Evolutionary conservation across 23 tunicate genomes (phyloP).

Genomic region (Trididemnum miniatum): DNA sequence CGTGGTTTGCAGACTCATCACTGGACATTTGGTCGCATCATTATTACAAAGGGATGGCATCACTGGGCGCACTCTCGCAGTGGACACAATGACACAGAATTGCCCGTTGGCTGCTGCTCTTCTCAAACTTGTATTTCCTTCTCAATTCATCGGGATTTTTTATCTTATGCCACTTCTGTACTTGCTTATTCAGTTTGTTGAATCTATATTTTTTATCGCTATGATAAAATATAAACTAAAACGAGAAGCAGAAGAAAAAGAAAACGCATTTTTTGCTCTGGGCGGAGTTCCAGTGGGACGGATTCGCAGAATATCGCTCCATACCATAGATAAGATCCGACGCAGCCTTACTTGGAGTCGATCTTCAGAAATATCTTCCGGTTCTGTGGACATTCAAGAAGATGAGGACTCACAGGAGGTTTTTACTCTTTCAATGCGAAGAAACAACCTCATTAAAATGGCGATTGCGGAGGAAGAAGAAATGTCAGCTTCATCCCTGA

Average conservation of each 20-base stretch:
- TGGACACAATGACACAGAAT: slow-evolving; percentile 57
- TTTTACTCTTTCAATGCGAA: background rate
- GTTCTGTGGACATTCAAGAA: background rate
- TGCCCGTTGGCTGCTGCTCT: slow-evolving; percentile 51
- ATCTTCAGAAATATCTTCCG: background rate
- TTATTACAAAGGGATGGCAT: slow-evolving; percentile 1
- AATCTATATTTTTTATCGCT: slow-evolving; percentile 38
- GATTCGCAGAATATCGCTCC: slow-evolving; percentile 43
- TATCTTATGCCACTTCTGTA: slow-evolving; percentile 50
- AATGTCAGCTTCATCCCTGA: background rate
- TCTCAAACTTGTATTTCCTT: slow-evolving; percentile 43
- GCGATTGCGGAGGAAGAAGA: slow-evolving; percentile 28
- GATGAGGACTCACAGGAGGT: background rate
- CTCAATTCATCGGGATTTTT: slow-evolving; percentile 43
- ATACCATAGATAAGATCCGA: slow-evolving; percentile 42
- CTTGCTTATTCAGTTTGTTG: slow-evolving; percentile 41
- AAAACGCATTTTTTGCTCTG: slow-evolving; percentile 4
- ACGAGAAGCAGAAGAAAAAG: slow-evolving; percentile 1
- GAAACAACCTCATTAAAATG: slow-evolving; percentile 4
- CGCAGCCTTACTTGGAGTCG: slow-evolving; percentile 5
- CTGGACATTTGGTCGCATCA: slow-evolving; percentile 32
- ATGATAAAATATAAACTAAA: slow-evolving; percentile 8
- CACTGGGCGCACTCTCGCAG: slow-evolving; percentile 56
- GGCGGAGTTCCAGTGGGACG: slow-evolving; percentile 14
- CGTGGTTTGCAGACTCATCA: slow-evolving; percentile 33